Evolutionary conservation across 2,113 vertebrate species (phyloP), one percentile per base, ranked within the genome.

Genomic region (Rhizomys pruinosus): DNA sequence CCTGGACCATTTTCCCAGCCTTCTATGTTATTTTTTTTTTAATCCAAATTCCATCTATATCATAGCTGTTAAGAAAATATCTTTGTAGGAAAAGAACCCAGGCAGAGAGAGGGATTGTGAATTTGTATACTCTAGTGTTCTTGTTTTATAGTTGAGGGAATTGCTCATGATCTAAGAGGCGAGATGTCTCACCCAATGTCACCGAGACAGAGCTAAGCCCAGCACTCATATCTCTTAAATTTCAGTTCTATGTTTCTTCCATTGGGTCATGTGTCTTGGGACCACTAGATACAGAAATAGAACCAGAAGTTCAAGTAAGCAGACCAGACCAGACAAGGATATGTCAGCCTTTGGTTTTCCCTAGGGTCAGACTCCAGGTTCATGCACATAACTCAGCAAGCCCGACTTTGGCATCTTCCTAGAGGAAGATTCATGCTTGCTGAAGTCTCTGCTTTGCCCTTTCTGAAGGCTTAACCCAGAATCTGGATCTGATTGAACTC

Each of bases 321-420:
- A 92, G 72, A 73, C 72, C n/a, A 92, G 72, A 69, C 72, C n/a
- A 69, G 94, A 87, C 37, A 64, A 93, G 44, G 37, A 19, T 57
- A 64, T 71, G 32, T 89, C 80, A 92, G 55, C 32, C 73, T 94
- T 84, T 64, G n/a, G 44, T 94, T 92, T 96, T 93, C 80, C 39
- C 76, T 66, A 88, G 87, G 63, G 80, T 34, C 76, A 71, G 77
- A 93, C 73, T 94, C 73, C 27, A 87, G n/a, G 9, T 68, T 81
- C 61, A 4, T 76, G 73, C 74, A 29, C 10, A 12, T 77, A 94
- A 72, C 74, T 74, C 82, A 82, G 71, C 23, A 63, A 10, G 37
- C 39, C 20, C 55, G 71, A 74, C 20, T 11, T 85, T 29, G 74
- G 37, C 11, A 22, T 84, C n/a, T 52, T 80, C 84, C 15, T 4